Conservation (phyloP, 2,113 vertebrate species). For the Chloebia gouldiae region DNA sequence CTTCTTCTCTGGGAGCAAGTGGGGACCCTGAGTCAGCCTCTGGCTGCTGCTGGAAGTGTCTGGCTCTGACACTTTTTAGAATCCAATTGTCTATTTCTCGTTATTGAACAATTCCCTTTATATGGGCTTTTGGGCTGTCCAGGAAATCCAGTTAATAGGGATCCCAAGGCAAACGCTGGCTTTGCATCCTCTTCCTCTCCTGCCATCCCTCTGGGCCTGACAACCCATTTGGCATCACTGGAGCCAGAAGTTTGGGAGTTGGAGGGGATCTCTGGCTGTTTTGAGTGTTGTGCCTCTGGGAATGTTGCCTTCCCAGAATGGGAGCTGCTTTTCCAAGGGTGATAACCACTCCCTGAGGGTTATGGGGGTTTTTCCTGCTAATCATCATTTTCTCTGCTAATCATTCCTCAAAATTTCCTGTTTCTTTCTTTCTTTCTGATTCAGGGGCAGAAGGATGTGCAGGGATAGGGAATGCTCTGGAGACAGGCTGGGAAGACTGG, state of each 20-base stretch:
- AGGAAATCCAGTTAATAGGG: conserved; percentile 24
- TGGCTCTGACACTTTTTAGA: conserved; percentile 3
- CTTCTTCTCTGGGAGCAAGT: not conserved
- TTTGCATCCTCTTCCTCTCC: not conserved
- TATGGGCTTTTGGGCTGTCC: conserved; percentile 37
- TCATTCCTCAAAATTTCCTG: not conserved
- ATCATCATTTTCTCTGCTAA: not conserved
- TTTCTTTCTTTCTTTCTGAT: not conserved
- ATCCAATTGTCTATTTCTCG: conserved; percentile 32
- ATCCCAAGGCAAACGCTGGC: not conserved
- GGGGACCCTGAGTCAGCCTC: not conserved
- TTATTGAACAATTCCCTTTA: conserved; percentile 43
- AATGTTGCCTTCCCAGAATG: not conserved
- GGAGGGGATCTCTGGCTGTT: not conserved
- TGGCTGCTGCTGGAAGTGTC: not conserved
- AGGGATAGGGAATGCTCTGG: not conserved
- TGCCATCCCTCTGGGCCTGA: not conserved
- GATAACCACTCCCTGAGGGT: not conserved
- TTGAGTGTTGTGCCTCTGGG: rapidly evolving
- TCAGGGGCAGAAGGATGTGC: rapidly evolving
- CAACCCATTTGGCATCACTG: rapidly evolving
- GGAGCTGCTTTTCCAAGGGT: not conserved
- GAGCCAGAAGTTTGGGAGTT: not conserved
- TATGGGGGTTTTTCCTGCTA: not conserved
- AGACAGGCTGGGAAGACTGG: not conserved